Conservation (phyloP, 2,113 vertebrate genomes). For the Hemichromis elongatus region DNA sequence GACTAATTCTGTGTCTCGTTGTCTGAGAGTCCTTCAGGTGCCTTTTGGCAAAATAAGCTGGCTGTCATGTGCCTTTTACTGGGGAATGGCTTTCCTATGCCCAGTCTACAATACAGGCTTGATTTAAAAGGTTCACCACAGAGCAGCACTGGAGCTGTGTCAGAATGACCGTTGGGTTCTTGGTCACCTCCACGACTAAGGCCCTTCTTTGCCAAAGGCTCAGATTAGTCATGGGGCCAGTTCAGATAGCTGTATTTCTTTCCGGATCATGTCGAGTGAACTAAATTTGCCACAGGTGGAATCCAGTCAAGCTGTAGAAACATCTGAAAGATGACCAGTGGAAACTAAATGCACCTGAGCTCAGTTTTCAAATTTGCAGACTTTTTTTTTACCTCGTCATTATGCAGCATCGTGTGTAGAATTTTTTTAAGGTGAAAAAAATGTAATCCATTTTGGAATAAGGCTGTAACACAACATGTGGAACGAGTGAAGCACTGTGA, state of each 20-base stretch:
- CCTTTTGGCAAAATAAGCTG: no score
- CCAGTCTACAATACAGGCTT: no score
- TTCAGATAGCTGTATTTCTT: neutral
- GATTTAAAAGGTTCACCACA: neutral
- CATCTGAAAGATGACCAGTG: neutral
- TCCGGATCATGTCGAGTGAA: neutral
- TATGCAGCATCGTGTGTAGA: neutral
- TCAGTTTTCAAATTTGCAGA: neutral
- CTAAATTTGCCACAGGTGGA: neutral
- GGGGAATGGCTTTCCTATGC: no score
- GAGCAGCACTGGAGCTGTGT: neutral
- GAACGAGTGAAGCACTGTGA: neutral
- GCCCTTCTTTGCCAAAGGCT: neutral
- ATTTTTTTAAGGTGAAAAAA: neutral
- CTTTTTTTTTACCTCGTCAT: neutral
- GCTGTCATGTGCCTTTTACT: no score
- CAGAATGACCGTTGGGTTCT: neutral
- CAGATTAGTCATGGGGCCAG: neutral
- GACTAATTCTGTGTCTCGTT: no score
- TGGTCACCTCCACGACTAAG: neutral
- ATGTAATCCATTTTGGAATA: neutral
- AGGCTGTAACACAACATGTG: neutral
- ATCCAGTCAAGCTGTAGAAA: neutral
- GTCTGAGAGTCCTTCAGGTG: no score
- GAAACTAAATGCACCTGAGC: neutral